phyloP scores from a whole-genome alignment of 2,888 invertebrate species.

The Hypena proboscidalis region DNA sequence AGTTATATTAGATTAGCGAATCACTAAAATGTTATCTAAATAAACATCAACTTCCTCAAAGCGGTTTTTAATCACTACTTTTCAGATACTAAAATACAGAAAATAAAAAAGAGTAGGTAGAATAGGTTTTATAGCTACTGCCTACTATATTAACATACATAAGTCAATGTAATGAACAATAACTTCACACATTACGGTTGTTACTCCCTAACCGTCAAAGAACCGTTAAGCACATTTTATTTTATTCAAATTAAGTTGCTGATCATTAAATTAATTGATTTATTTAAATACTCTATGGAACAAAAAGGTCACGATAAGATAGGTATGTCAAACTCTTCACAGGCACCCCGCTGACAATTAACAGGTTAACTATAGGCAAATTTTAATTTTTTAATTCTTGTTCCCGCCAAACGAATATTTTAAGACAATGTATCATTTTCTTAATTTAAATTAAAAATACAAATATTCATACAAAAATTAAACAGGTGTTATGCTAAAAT shows the following conservation, averaged over 20 bases:
- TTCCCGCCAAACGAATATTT: constrained; percentile 52
- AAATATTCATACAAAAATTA: constrained; percentile 39
- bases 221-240: background rate
- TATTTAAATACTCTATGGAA: too few species aligned
- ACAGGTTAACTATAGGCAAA: constrained; percentile 30
- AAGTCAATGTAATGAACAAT: too few species aligned
- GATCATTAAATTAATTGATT: constrained; percentile 15
- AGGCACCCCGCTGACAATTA: constrained; percentile 32
- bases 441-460: constrained; percentile 39
- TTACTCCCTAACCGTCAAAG: constrained; percentile 11
- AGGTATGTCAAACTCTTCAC: too few species aligned
- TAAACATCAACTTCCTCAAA: too few species aligned
- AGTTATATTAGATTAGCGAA: constrained; percentile 5
- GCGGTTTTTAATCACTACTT: too few species aligned
- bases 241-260: constrained; percentile 19
- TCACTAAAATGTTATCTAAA: constrained; percentile 1
- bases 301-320: too few species aligned
- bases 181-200: constrained; percentile 10
- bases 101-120: too few species aligned
- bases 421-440: constrained; percentile 51
- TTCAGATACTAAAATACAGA: too few species aligned
- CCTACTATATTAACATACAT: too few species aligned
- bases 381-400: constrained; percentile 25
- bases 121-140: too few species aligned
- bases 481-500: constrained; percentile 47